A percentile compares a stretch with the other conserved stretches of the same genome.
These are phyloP conservation scores for Dromaius novaehollandiae DNA, from an alignment of 2,113 vertebrate genomes.

Conservation along the genomic window DNA sequence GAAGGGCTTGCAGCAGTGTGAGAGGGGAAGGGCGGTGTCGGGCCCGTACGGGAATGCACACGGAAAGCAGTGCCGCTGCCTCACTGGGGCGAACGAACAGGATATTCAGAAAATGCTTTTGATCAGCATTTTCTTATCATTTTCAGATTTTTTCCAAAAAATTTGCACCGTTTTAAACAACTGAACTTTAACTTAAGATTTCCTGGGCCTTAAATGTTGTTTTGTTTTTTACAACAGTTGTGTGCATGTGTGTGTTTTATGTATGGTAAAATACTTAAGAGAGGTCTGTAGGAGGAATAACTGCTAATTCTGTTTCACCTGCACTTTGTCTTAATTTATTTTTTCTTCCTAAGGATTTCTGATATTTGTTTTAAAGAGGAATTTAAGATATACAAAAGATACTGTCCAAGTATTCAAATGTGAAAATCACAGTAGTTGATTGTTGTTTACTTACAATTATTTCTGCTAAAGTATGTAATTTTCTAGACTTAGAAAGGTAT, in stretches of 20 bases:
- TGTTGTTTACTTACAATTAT: neutral
- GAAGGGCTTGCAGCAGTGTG: neutral
- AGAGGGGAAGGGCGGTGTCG: neutral
- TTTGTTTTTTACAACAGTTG: neutral
- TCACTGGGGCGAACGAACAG: accelerated
- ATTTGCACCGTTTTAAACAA: neutral
- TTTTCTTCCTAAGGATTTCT: neutral
- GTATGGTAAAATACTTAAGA: neutral
- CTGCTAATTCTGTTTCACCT: neutral
- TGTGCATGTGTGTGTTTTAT: neutral
- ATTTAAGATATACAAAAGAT: neutral
- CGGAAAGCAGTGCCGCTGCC: neutral
- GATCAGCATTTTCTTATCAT: neutral
- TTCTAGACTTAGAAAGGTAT: neutral
- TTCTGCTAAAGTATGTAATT: neutral
- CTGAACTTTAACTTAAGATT: neutral
- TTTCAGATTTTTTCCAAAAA: neutral
- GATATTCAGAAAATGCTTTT: neutral
- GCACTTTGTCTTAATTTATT: neutral
- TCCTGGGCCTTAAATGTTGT: neutral
- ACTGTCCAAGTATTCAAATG: neutral
- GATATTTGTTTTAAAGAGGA: neutral
- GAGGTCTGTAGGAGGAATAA: neutral
- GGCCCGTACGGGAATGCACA: neutral
- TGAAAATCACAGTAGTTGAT: neutral